These are phyloP conservation scores for Thalpophila matura DNA, from an alignment of 2,888 invertebrate genomes.

Conservation along the genomic window DNA sequence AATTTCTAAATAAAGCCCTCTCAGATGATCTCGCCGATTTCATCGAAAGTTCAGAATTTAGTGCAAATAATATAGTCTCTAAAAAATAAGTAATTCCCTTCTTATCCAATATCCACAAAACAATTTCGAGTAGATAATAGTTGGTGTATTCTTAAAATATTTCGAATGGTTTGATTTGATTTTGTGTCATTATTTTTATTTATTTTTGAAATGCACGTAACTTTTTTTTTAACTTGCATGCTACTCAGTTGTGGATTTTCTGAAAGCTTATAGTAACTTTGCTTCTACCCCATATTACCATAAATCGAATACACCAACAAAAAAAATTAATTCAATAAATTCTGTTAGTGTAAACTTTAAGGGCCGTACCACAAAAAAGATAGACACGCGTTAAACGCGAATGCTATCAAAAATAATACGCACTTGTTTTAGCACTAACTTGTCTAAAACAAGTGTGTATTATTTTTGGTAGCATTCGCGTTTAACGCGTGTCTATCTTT, in stretches of 20 bases:
- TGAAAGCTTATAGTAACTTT: conserved; percentile 29
- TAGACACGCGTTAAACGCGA: no score
- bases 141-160: conserved; percentile 61
- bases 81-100: no score
- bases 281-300: conserved; percentile 16
- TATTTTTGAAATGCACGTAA: conserved; percentile 36
- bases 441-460: no score
- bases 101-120: no score
- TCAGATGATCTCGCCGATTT: not conserved
- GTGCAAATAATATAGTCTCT: no score
- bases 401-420: not conserved
- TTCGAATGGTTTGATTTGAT: conserved; percentile 19
- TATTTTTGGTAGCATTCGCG: no score
- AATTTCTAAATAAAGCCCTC: not conserved
- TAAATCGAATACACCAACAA: conserved; percentile 61
- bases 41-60: not conserved
- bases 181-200: not conserved
- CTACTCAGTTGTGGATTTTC: not conserved
- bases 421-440: no score
- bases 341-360: no score
- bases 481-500: no score
- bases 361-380: no score
- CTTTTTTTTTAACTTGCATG: conserved; percentile 45
- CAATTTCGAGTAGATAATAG: conserved; percentile 1
- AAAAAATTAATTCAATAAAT: not conserved